These are phyloP conservation scores for Xylota segnis DNA, from an alignment of 2,888 invertebrate species.

Conservation along the genomic window DNA sequence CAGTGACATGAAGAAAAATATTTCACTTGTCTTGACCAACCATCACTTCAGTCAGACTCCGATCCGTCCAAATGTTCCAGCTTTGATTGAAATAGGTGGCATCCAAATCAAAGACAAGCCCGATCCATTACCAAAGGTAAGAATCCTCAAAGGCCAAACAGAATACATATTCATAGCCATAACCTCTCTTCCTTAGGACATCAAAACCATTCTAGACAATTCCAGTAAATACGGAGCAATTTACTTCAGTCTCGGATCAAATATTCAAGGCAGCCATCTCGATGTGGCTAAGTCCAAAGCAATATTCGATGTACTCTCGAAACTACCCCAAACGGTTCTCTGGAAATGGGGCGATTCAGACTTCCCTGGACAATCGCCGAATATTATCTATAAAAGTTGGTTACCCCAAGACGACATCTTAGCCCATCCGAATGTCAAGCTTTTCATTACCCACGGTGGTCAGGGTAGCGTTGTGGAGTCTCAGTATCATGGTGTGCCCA, in stretches of 20 bases:
- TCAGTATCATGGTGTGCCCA: constrained; percentile 90
- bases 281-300: constrained; percentile 84
- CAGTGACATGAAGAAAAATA: constrained; percentile 78
- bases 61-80: constrained; percentile 80
- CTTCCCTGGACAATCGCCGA: constrained; percentile 79
- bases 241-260: constrained; percentile 83
- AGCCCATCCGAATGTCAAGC: constrained; percentile 88
- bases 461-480: constrained; percentile 91
- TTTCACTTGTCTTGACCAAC: constrained; percentile 79
- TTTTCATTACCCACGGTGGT: constrained; percentile 84
- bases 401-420: constrained; percentile 89
- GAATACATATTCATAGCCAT: background rate
- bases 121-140: constrained; percentile 78
- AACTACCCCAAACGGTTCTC: constrained; percentile 86
- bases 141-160: background rate
- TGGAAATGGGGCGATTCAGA: constrained; percentile 88
- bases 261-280: constrained; percentile 78
- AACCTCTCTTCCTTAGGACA: constrained; percentile 71
- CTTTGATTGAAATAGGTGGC: constrained; percentile 80
- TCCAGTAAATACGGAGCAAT: constrained; percentile 81
- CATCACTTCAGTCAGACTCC: constrained; percentile 79
- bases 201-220: constrained; percentile 80
- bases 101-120: constrained; percentile 80
- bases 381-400: constrained; percentile 82
- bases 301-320: constrained; percentile 86